Evolutionary conservation across 2,797 vertebrate species (phyloP), one percentile per base, ranked within the genome.

Genomic region (Fistularia tabacaria): DNA sequence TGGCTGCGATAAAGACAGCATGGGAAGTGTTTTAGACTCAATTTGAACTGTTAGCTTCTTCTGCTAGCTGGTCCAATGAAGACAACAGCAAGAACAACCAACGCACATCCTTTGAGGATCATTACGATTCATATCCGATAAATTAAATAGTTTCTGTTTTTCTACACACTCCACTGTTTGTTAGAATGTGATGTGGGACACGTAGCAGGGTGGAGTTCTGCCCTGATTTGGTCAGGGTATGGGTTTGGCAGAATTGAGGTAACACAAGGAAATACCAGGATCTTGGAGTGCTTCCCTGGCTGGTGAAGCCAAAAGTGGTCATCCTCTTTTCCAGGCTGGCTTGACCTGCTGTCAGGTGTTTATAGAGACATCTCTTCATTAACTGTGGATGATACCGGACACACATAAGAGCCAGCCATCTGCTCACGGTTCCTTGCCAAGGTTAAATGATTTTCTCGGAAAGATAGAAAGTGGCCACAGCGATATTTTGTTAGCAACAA

Each of bases 331-430:
- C 57, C 66, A 73, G 65, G 62, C 73, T 51, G 74, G 69, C 74
- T 76, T 78, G 82, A 80, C 81, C 83, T 74, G 59, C 80, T 82
- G 79, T 89, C 87, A 86, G 85, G 84, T 86, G 87, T 88, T 90
- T 86, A 90, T 87, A 74, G 82, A 90, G 86, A 90, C 85, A 88
- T 91, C 87, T 85, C 84, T 89, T 88, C 80, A 90, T 90, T 88
- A 88, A 78, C 82, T 57, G 74, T 53, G 76, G 74, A 85, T 72
- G 72, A 80, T 72, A 74, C 84, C 68, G 80, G 71, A 80, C 74
- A 73, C 83, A 87, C 86, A 88, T 86, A 84, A 87, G 81, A 85
- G 69, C 71, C 66, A 52, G 71, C 87, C 88, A 89, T 90, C 89
- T 90, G 90, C 83, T 88, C 84, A 84, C 68, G 10, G 57, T 78